phyloP scores from a whole-genome alignment of 2,797 vertebrate genomes.

The Clamator glandarius region DNA sequence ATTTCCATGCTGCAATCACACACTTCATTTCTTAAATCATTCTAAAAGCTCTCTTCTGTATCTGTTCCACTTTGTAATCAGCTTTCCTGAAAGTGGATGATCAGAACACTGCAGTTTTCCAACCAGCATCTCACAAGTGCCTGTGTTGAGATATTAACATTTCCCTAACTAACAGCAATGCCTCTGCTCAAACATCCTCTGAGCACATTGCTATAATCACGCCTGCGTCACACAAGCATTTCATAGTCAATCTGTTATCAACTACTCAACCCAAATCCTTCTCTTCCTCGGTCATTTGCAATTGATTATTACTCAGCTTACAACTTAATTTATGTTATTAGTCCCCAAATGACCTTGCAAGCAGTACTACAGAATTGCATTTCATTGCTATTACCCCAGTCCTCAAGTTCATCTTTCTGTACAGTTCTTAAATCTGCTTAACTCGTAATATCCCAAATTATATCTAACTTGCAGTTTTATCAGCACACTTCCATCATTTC shows the following conservation, averaged over 20 bases:
- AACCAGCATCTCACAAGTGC: neutral
- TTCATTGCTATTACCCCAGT: neutral
- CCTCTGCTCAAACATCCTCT: neutral
- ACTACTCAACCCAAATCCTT: neutral
- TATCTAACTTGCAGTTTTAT: conserved; percentile 7
- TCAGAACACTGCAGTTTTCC: conserved; percentile 43
- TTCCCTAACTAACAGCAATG: neutral
- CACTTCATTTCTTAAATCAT: conserved; percentile 54
- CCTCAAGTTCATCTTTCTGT: conserved; percentile 22
- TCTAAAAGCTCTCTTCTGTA: conserved; percentile 54
- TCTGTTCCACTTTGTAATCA: conserved; percentile 63
- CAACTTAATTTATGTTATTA: conserved; percentile 61
- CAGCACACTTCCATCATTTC: neutral
- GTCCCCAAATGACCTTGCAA: conserved; percentile 41
- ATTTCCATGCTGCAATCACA: conserved; percentile 59
- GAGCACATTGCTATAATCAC: neutral
- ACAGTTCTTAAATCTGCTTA: conserved; percentile 18
- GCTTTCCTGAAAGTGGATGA: conserved; percentile 47
- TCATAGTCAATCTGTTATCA: conserved; percentile 1
- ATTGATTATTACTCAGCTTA: conserved; percentile 48
- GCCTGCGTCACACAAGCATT: neutral
- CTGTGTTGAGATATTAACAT: neutral
- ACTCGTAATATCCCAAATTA: conserved; percentile 25
- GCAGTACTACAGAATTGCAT: neutral
- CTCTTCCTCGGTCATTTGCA: conserved; percentile 33